phyloP scores from a whole-genome alignment of 2,113 vertebrate species.

The Cavia aperea region DNA sequence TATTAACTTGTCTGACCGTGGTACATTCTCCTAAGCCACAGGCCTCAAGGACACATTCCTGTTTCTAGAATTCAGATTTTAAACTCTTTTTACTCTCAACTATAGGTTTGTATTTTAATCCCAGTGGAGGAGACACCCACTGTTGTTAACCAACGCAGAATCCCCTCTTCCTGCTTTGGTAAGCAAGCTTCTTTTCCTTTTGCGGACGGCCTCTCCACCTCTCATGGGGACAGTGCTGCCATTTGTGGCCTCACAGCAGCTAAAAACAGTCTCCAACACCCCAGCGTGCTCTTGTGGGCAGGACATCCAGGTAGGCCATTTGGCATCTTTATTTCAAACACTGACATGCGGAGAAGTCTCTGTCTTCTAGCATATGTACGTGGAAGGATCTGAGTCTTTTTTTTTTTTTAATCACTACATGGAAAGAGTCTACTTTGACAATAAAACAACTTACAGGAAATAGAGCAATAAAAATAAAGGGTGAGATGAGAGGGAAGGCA shows the following conservation, averaged over 20 bases:
- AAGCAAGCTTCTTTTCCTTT: not conserved
- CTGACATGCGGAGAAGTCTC: not conserved
- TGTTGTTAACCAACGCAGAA: not conserved
- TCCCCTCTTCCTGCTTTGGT: not conserved
- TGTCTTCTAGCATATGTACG: not conserved
- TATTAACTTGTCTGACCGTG: not conserved
- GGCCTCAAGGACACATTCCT: not conserved
- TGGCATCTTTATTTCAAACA: not conserved
- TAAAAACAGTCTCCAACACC: not conserved
- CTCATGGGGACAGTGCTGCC: not conserved
- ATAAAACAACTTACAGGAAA: not conserved
- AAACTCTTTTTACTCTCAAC: not conserved
- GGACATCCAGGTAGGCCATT: not conserved
- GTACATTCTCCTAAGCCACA: not conserved
- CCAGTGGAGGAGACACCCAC: not conserved
- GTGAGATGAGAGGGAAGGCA: not conserved
- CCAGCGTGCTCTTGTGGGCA: not conserved
- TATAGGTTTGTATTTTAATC: not conserved
- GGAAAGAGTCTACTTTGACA: not conserved
- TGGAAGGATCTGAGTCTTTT: not conserved
- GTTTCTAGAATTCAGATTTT: not conserved
- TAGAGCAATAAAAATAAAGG: not conserved
- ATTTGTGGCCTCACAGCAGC: not conserved
- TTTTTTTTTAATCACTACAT: not conserved
- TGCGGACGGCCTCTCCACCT: not conserved